Evolutionary conservation across 2,888 invertebrate genomes (phyloP).

Genomic region (Amphiduros pacificus): DNA sequence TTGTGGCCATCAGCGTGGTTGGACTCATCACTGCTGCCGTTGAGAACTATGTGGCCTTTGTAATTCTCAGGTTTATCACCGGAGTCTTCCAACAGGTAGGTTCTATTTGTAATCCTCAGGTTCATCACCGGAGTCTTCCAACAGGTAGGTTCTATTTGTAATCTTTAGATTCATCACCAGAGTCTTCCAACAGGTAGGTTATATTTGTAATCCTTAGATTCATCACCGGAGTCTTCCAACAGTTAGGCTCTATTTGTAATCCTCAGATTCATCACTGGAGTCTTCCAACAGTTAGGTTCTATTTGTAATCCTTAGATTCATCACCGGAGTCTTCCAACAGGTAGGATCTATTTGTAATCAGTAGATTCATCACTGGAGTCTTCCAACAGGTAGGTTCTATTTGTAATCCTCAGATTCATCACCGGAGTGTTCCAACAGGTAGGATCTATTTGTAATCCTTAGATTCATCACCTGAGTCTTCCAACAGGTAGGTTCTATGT

Average conservation of each 20-base stretch:
- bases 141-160: slow-evolving; percentile 22
- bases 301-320: no score
- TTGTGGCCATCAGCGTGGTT: neutral
- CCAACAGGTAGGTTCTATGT: no score
- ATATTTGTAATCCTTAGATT: slow-evolving; percentile 17
- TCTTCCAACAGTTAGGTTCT: no score
- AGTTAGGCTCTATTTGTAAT: slow-evolving; percentile 23
- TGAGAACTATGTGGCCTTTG: slow-evolving; percentile 17
- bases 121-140: slow-evolving; percentile 26
- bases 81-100: slow-evolving; percentile 29
- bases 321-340: no score
- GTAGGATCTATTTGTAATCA: no score
- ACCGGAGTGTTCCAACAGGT: no score
- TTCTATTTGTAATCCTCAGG: slow-evolving; percentile 10
- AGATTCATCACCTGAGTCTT: no score
- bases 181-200: slow-evolving; percentile 27
- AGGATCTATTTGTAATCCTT: no score
- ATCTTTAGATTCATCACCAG: slow-evolving; percentile 23
- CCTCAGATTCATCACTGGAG: no score
- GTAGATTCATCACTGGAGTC: no score
- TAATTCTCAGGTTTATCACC: slow-evolving; percentile 18
- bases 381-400: no score
- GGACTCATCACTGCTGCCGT: slow-evolving; percentile 5
- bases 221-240: slow-evolving; percentile 24
- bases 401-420: no score